Conservation (phyloP, 2,797 vertebrate species). For the Cetoscarus ocellatus region DNA sequence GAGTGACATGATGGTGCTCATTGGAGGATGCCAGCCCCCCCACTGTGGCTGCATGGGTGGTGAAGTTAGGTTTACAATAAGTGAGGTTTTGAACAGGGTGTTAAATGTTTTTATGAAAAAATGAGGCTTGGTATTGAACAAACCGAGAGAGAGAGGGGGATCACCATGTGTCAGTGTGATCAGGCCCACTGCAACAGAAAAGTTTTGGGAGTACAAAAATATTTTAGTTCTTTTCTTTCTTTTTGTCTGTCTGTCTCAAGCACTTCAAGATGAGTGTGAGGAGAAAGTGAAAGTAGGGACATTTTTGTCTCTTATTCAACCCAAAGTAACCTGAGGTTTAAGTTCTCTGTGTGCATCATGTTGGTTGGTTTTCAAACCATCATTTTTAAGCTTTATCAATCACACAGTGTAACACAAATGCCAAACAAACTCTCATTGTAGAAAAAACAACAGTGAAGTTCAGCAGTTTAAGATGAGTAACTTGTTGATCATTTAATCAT, state of each 20-base stretch:
- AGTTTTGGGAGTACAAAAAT: constrained; percentile 48
- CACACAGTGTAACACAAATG: constrained; percentile 11
- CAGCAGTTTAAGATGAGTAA: constrained; percentile 8
- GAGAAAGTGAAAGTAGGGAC: constrained; percentile 50
- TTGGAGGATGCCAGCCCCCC: constrained; percentile 45
- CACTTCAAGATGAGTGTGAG: constrained; percentile 63
- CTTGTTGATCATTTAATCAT: constrained; percentile 44
- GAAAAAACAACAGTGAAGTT: background rate
- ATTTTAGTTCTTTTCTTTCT: constrained; percentile 60
- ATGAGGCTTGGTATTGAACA: constrained; percentile 58
- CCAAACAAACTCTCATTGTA: constrained; percentile 5
- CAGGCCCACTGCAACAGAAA: constrained; percentile 34
- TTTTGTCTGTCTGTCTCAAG: constrained; percentile 62
- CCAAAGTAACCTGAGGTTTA: constrained; percentile 35
- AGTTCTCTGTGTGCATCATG: constrained; percentile 28
- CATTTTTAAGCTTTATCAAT: constrained; percentile 23
- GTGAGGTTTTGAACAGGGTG: constrained; percentile 69
- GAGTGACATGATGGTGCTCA: constrained; percentile 72
- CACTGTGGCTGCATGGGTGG: constrained; percentile 46
- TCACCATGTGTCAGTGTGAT: constrained; percentile 33
- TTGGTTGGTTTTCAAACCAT: background rate
- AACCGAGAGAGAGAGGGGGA: constrained; percentile 27
- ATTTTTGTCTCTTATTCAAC: constrained; percentile 38
- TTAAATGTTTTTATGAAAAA: constrained; percentile 40
- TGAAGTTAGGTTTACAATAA: constrained; percentile 72